Evolutionary conservation across 2,888 invertebrate genomes (phyloP), one percentile per base, ranked within the genome.

Genomic region (Drosophila lacicola): DNA sequence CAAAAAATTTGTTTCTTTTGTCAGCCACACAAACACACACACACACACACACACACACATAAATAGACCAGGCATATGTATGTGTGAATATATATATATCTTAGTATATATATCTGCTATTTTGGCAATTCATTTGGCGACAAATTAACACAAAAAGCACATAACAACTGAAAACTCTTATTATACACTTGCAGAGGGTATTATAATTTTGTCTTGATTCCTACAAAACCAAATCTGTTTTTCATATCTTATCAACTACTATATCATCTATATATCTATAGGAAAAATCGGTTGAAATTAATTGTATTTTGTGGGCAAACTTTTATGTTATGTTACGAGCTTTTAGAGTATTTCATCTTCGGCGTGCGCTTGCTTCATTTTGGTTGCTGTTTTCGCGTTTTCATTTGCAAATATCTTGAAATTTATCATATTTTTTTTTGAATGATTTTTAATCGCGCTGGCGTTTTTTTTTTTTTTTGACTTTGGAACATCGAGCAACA

Each of bases 91-190:
- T 33, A 25, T 10, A n/a, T 58, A 57, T 47, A 47, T 29, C 19
- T 45, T n/a, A n/a, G 34, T 42, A 42, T 47, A 29, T 37, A 8
- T 39, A 10, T 45, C 42, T 39, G 54, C 46, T 74, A 58, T 79
- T 85, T 88, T 83, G 86, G 78, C 86, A 80, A 75, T 78, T 85
- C 83, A 78, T 88, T 55, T 82, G 88, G 83, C 83, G 86, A 88
- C 88, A 88, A 88, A 83, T 88, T 83, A 82, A 83, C 80, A 62
- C 76, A 70, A 72, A 72, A 69, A 58, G 14, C 77, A 70, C 68
- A 69, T 66, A 54, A 61, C 55, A 61, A 70, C 60, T 58, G 17
- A 64, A 56, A 64, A 76, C 49, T 44, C 47, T 57, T 68, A 60
- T 8, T 25, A 25, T 25, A 6, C 25, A 6, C 25, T 25, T 25